Conservation (phyloP, 2,888 invertebrate species). For the Oeneis ivallda region DNA sequence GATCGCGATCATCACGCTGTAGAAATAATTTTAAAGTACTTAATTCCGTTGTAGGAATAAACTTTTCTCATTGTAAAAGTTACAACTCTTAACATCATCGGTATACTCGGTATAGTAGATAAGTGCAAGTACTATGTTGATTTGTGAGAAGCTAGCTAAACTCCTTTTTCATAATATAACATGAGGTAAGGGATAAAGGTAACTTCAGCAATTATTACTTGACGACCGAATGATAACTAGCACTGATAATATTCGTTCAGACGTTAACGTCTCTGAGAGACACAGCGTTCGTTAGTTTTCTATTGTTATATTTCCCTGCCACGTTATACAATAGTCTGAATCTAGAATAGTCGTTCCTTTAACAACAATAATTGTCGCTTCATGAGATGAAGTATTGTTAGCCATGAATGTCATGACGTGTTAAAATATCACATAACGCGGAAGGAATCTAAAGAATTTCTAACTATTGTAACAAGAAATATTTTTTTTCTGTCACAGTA, state of each 20-base stretch:
- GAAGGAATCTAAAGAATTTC: slow-evolving; percentile 13
- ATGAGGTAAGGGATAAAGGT: no score
- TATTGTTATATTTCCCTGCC: slow-evolving; percentile 33
- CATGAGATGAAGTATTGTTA: slow-evolving; percentile 30
- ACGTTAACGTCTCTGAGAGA: slow-evolving; percentile 12
- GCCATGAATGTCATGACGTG: slow-evolving; percentile 18
- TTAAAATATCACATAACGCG: slow-evolving; percentile 13
- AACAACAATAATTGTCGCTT: slow-evolving; percentile 32
- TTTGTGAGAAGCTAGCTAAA: no score
- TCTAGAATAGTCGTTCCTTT: slow-evolving; percentile 30
- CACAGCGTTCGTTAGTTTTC: slow-evolving; percentile 22
- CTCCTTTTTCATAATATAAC: no score
- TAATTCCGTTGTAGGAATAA: no score
- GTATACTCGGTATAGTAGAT: no score
- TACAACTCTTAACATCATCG: no score
- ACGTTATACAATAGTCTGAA: slow-evolving; percentile 30
- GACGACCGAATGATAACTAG: background rate
- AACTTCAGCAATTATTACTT: no score
- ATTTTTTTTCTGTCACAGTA: background rate
- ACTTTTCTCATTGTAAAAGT: no score
- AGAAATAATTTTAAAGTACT: no score
- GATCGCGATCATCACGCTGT: no score
- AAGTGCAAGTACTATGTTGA: no score
- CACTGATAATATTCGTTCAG: background rate
- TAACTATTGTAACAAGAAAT: background rate